Evolutionary conservation across 2,113 vertebrate species (phyloP), one percentile per base, ranked within the genome.

Genomic region (Corvus moneduloides): DNA sequence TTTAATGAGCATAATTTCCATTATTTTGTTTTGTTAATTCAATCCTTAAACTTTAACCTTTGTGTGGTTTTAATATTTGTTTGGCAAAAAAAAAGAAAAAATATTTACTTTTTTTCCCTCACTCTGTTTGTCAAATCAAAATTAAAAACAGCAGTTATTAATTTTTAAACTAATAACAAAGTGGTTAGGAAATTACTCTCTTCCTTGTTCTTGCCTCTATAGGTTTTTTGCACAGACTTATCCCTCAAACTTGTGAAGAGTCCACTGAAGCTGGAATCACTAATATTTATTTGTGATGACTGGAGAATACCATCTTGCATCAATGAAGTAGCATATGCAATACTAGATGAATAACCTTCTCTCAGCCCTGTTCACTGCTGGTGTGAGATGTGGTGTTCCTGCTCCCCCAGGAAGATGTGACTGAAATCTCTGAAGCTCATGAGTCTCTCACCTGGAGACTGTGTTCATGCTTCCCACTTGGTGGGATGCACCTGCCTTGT

Each of bases 391-490:
- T 1, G 1, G 11, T 22, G 30, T 28, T 59, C 13, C 22, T 59
- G 12, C 18, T 62, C 3, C 9, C 7, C 21, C 23, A 64, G 26
- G 14, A 71, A 89, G 18, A 66, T 41, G 16, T 13, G 39, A n/a
- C 19, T 43, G 58, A 85, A 68, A 76, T 61, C 26, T 55, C 49
- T 43, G 30, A 61, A 64, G 7, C 3, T 33, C 20, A 7, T 32
- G 11, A 64, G 4, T n/a, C 41, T 89, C 26, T 26, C 12, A 1
- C 11, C 27, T 58, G 28, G 51, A 73, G 22, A 54, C 7, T 16
- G 15, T 5, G 1, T 2, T 68, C 1, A 0, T 41, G 17, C 6
- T 76, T 93, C 8, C 49, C 7, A 39, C 6, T 23, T 37, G 13
- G 30, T 43, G 35, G 20, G 30, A 30, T 62, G 27, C 41, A 91